These are phyloP conservation scores for Cantharis lateralis DNA, from an alignment of 2,888 invertebrate species.

Conservation along the genomic window DNA sequence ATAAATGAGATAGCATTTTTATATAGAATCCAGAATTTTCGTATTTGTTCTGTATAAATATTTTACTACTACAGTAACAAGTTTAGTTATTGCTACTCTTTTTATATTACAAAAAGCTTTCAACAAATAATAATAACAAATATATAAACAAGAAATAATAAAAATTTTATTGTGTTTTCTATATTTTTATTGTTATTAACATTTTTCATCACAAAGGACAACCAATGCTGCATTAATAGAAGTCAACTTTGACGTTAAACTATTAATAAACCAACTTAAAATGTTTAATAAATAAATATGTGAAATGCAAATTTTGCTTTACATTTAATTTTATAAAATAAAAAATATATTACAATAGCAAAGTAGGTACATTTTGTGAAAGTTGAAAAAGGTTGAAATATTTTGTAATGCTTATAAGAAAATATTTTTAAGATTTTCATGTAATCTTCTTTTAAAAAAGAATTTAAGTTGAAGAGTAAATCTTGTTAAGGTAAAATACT, in stretches of 20 bases:
- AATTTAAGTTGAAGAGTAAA: conserved; percentile 9
- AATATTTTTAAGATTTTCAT: neutral
- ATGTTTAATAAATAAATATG: too few species aligned
- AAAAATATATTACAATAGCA: neutral
- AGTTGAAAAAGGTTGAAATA: neutral
- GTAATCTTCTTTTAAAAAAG: neutral
- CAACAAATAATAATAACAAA: neutral
- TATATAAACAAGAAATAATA: neutral
- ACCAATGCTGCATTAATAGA: neutral
- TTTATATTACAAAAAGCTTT: neutral
- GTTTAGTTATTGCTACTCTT: neutral
- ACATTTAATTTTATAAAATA: neutral
- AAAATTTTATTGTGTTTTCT: neutral
- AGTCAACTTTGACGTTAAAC: neutral
- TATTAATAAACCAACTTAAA: neutral
- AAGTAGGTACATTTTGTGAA: neutral
- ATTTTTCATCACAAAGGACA: neutral
- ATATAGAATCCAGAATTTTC: neutral
- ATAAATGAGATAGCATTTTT: neutral
- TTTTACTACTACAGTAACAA: neutral
- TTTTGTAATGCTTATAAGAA: neutral
- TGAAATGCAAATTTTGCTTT: too few species aligned
- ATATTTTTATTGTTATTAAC: neutral
- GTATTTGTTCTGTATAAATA: neutral
- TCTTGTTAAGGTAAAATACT: conserved; percentile 20